These are phyloP conservation scores for Caenorhabditis uteleia DNA, from an alignment of 2,888 invertebrate species.

Conservation along the genomic window DNA sequence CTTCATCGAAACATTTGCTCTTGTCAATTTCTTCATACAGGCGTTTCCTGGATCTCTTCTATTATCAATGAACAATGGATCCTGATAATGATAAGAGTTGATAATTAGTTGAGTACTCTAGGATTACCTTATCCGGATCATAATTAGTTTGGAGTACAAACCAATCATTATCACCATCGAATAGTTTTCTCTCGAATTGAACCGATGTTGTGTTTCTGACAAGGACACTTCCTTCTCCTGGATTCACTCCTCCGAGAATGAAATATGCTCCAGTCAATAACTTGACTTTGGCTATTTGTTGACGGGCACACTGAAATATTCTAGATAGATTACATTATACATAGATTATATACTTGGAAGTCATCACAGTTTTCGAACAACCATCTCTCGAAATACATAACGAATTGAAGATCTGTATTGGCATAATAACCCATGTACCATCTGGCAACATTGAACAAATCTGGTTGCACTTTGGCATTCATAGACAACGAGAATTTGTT, in stretches of 20 bases:
- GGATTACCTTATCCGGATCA: constrained; percentile 53
- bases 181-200: constrained; percentile 46
- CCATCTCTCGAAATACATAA: constrained; percentile 58
- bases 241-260: constrained; percentile 32
- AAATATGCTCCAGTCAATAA: constrained; percentile 56
- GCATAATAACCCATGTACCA: constrained; percentile 48
- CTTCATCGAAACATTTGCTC: constrained; percentile 62
- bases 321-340: neutral
- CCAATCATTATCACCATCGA: constrained; percentile 54
- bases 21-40: constrained; percentile 72
- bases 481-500: constrained; percentile 55
- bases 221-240: constrained; percentile 51
- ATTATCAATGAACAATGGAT: constrained; percentile 72
- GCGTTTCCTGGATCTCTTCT: constrained; percentile 73
- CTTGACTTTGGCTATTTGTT: constrained; percentile 41
- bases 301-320: constrained; percentile 48
- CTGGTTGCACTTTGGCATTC: constrained; percentile 57
- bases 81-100: too few relatives aligned
- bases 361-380: constrained; percentile 46
- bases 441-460: constrained; percentile 42
- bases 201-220: constrained; percentile 53
- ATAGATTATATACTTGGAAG: constrained; percentile 34
- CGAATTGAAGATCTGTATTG: constrained; percentile 50
- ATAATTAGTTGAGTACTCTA: neutral
- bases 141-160: constrained; percentile 60